A percentile compares a stretch with the other conserved stretches of the same genome.
Conservation (phyloP, 2,113 vertebrate genomes). For the Mixornis gularis region DNA sequence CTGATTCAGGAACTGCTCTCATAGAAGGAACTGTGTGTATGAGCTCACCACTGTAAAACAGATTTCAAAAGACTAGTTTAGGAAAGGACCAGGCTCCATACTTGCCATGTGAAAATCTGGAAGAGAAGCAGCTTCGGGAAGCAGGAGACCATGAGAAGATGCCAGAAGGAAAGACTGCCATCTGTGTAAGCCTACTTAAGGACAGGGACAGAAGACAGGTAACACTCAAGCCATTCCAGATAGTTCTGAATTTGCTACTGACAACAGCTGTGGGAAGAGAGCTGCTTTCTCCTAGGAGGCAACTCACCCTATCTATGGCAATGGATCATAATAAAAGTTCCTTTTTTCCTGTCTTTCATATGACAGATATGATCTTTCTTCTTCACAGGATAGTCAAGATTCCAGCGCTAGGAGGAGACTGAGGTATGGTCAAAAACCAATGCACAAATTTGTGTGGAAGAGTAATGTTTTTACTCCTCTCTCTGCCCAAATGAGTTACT, state of each 20-base stretch:
- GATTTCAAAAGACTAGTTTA: not conserved
- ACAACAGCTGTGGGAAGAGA: not conserved
- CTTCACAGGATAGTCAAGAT: not conserved
- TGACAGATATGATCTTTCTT: not conserved
- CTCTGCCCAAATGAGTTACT: not conserved
- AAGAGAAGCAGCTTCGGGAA: not conserved
- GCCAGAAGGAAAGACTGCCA: not conserved
- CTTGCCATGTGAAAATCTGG: not conserved
- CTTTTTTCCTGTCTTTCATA: not conserved
- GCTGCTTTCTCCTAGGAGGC: not conserved
- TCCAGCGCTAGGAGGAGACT: not conserved
- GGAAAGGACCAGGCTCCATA: not conserved
- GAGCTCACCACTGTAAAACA: not conserved
- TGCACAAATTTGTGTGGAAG: not conserved
- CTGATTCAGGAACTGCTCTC: not conserved
- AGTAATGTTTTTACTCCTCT: not conserved
- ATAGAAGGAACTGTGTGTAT: not conserved
- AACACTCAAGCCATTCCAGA: not conserved
- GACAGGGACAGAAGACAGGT: not conserved
- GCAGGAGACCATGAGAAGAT: not conserved
- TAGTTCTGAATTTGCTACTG: not conserved
- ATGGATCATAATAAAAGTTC: not conserved
- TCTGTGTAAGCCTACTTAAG: not conserved
- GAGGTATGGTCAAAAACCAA: not conserved
- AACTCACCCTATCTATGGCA: rapidly evolving